Evolutionary conservation across 2,888 invertebrate species (phyloP), one percentile per base, ranked within the genome.

Genomic region (Empis livida): DNA sequence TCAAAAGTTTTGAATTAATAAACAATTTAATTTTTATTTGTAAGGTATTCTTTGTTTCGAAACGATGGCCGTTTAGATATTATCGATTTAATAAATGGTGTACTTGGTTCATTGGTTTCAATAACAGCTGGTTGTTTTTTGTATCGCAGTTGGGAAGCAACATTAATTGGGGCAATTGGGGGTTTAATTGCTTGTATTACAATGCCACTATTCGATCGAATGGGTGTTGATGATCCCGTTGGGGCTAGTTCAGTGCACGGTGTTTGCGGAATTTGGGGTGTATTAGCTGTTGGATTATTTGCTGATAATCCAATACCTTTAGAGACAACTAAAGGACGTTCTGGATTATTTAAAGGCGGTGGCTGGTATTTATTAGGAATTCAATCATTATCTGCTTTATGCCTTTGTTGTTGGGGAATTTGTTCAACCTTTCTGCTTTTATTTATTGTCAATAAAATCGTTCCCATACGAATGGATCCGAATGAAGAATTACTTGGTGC

Each of bases 81-180:
- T 10, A 77, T 88, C 61, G 86, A 88, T 57, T 76, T 93, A 27
- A 90, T 94, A 44, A 93, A 93, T 69, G 85, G 91, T 11, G 77
- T 94, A 10, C 73, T 94, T 2, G 93, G 90, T 1, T 81, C 92
- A 0, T 71, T 94, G 2, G 94, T 95, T 0, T 79, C 90, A 0
- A 77, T 94, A 16, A 94, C 93, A 50, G 90, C 87, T 10, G 90
- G 90, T 0, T 91, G 91, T 57, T 91, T 87, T 62, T 72, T 93
- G 3, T 91, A 85, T 65, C 77, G 78, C 47, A 82, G 88, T 0
- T 91, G 91, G 90, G 92, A 93, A 61, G 78, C 92, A 0, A 64
- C 93, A 6, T 51, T 92, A 0, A 82, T 94, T 43, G 94, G 94
- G 0, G 70, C 77, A 40, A 69, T 92, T 10, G 94, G 94, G 0